Evolutionary conservation across 2,888 invertebrate species (phyloP).

Genomic region (Philaethria dido): DNA sequence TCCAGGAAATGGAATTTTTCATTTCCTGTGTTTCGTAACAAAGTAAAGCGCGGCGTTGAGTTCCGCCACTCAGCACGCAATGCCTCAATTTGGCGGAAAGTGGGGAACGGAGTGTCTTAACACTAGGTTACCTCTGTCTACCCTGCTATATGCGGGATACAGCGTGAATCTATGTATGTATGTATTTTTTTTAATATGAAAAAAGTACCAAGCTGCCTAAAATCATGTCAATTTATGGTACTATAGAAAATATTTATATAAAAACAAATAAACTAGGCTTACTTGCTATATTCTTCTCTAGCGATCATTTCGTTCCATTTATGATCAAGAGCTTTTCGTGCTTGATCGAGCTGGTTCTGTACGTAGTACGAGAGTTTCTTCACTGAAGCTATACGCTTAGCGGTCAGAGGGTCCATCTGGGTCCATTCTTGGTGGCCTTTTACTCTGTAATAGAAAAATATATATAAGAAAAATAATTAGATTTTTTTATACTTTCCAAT

Average conservation of each 20-base stretch:
- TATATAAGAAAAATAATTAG: not conserved
- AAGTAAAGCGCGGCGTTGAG: too few relatives aligned
- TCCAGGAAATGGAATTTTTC: too few relatives aligned
- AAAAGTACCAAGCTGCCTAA: too few relatives aligned
- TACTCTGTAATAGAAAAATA: slow-evolving; percentile 55
- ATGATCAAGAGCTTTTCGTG: slow-evolving; percentile 88
- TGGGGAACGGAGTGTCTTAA: too few relatives aligned
- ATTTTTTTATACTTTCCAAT: not conserved
- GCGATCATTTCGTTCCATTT: slow-evolving; percentile 87
- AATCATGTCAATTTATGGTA: too few relatives aligned
- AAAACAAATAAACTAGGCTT: slow-evolving; percentile 50
- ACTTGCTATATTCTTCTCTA: slow-evolving; percentile 69
- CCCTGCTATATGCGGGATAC: too few relatives aligned
- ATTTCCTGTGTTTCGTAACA: too few relatives aligned
- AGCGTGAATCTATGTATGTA: too few relatives aligned
- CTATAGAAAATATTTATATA: not conserved
- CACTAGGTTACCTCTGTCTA: too few relatives aligned
- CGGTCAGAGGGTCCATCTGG: slow-evolving; percentile 86
- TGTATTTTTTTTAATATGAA: too few relatives aligned
- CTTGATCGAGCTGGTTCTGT: slow-evolving; percentile 89
- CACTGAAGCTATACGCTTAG: slow-evolving; percentile 87
- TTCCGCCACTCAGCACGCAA: too few relatives aligned
- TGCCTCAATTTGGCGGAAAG: too few relatives aligned
- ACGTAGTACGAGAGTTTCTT: slow-evolving; percentile 88
- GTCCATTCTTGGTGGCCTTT: slow-evolving; percentile 71